Conservation (phyloP, 2,888 invertebrate species). For the Drosophila incognita region DNA sequence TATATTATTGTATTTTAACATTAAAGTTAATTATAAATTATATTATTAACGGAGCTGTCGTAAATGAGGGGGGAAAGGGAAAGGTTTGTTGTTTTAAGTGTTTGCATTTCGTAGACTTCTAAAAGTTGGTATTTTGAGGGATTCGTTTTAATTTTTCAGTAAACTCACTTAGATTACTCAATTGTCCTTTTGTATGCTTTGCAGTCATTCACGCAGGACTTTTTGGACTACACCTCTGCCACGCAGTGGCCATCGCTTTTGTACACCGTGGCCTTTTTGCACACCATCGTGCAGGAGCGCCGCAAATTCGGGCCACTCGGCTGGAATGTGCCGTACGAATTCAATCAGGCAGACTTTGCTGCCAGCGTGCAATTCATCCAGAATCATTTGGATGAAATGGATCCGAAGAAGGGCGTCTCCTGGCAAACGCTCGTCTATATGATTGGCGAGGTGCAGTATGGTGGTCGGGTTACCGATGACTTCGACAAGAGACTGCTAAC, state of each 20-base stretch:
- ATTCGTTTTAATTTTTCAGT: background rate
- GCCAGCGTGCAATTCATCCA: constrained; percentile 98
- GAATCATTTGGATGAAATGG: constrained; percentile 98
- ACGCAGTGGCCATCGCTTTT: constrained; percentile 97
- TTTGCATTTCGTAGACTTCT: background rate
- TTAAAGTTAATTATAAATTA: background rate
- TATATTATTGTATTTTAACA: background rate
- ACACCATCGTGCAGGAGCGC: constrained; percentile 97
- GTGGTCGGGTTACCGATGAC: constrained; percentile 98
- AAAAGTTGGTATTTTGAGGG: background rate
- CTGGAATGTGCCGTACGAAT: constrained; percentile 99
- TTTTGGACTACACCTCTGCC: constrained; percentile 95
- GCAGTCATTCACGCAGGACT: constrained; percentile 89
- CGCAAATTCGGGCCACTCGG: constrained; percentile 98
- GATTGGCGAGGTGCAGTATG: constrained; percentile 96
- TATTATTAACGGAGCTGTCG: background rate
- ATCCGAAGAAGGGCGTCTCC: constrained; percentile 97
- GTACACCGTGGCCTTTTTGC: constrained; percentile 97
- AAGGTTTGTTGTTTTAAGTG: background rate
- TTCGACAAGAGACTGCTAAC: constrained; percentile 97
- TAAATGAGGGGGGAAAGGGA: background rate
- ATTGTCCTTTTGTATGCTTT: background rate
- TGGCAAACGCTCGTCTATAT: constrained; percentile 99
- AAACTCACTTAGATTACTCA: background rate
- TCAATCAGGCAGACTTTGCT: constrained; percentile 96